These are phyloP conservation scores for Psilanteris sp. DNA, from an alignment of 1,140 invertebrate genomes.

Conservation along the genomic window DNA sequence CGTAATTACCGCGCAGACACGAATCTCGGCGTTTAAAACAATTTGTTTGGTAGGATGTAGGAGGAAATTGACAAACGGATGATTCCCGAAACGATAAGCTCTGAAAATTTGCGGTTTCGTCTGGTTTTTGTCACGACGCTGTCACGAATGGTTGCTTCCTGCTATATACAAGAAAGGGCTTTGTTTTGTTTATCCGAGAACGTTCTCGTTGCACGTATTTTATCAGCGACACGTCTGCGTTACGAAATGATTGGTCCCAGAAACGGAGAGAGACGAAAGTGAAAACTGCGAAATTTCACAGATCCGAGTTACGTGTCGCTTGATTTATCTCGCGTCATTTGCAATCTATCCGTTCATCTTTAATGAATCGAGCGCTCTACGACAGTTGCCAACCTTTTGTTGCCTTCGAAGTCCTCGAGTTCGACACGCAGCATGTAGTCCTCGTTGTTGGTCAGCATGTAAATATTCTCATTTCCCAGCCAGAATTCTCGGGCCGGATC, in stretches of 20 bases:
- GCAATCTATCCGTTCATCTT: neutral
- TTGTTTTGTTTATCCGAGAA: neutral
- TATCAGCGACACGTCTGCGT: slow-evolving; percentile 2
- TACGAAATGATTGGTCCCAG: slow-evolving; percentile 3
- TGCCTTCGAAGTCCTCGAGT: slow-evolving; percentile 95
- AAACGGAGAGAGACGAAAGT: slow-evolving; percentile 3
- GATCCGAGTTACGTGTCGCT: slow-evolving; percentile 7
- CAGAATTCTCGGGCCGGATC: slow-evolving; percentile 94
- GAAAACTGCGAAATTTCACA: slow-evolving; percentile 11
- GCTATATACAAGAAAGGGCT: slow-evolving; percentile 5
- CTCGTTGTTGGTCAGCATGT: slow-evolving; percentile 96
- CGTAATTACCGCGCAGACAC: slow-evolving; percentile 52
- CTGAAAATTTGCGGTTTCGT: slow-evolving; percentile 13
- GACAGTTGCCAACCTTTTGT: slow-evolving; percentile 89
- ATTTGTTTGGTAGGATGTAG: slow-evolving; percentile 34
- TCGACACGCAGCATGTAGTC: slow-evolving; percentile 93
- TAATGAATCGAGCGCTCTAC: slow-evolving; percentile 1
- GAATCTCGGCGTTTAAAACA: slow-evolving; percentile 22
- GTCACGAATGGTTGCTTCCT: slow-evolving; percentile 1
- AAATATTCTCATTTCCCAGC: slow-evolving; percentile 96
- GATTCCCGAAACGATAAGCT: slow-evolving; percentile 12
- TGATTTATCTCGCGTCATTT: slow-evolving; percentile 12
- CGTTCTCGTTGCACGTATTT: neutral
- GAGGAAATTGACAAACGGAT: slow-evolving; percentile 30
- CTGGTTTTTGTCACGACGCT: slow-evolving; percentile 22